Percentiles rank a stretch among this genome's conserved stretches.
These are phyloP conservation scores for Aporophyla nigra DNA, from an alignment of 2,888 invertebrate genomes.

Conservation along the genomic window DNA sequence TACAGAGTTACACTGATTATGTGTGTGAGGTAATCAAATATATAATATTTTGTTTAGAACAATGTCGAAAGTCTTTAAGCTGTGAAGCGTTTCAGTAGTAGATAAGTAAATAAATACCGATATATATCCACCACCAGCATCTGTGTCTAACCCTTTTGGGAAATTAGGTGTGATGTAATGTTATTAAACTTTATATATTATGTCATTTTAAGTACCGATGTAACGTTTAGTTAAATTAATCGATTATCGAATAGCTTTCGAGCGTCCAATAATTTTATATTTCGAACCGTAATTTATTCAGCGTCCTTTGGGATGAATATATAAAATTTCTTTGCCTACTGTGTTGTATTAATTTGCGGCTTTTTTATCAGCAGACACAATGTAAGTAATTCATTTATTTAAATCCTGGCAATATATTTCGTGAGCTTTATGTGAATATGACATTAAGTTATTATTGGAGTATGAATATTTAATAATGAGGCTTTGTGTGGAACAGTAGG, in stretches of 20 bases:
- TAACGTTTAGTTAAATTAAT: constrained; percentile 32
- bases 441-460: constrained; percentile 41
- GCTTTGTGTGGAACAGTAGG: not conserved
- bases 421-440: constrained; percentile 28
- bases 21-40: not conserved
- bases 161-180: not conserved
- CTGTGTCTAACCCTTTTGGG: no score
- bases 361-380: constrained; percentile 29
- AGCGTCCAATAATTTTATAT: constrained; percentile 40
- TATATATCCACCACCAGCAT: not conserved
- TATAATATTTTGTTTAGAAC: not conserved
- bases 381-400: constrained; percentile 44
- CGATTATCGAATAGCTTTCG: constrained; percentile 16
- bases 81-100: not conserved
- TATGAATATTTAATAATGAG: constrained; percentile 35
- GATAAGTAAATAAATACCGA: not conserved
- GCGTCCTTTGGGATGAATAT: constrained; percentile 41
- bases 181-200: not conserved
- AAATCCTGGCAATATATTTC: constrained; percentile 43
- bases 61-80: not conserved
- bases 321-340: constrained; percentile 46
- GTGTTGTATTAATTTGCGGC: constrained; percentile 43
- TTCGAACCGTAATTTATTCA: constrained; percentile 51
- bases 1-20: not conserved
- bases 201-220: not conserved